A percentile compares a stretch with the other conserved stretches of the same genome.
phyloP scores from a whole-genome alignment of 92 coral and sea anemone genomes.

The Zoanthus sansibaricus region DNA sequence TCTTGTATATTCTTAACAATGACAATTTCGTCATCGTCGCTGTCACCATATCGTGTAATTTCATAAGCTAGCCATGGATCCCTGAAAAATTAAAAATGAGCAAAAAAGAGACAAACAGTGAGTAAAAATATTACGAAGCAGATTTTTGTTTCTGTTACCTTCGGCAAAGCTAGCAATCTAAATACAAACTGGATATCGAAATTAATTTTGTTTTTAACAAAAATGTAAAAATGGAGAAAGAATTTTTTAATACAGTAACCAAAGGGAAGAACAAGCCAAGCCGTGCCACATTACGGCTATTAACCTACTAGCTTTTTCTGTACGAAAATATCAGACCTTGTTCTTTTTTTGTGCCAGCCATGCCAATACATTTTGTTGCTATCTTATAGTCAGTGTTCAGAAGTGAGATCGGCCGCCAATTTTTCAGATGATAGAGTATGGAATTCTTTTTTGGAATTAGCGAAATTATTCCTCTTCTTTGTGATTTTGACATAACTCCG shows the following conservation, averaged over 20 bases:
- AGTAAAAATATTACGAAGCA: not conserved
- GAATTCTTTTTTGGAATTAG: too few species aligned
- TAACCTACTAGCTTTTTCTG: not conserved
- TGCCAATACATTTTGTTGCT: too few species aligned
- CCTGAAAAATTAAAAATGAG: not conserved
- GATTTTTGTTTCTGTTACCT: too few species aligned
- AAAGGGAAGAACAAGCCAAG: not conserved
- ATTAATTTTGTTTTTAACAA: not conserved
- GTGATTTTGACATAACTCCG: too few species aligned
- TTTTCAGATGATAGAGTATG: too few species aligned
- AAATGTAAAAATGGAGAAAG: not conserved
- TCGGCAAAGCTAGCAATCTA: not conserved
- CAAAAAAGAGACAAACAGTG: not conserved
- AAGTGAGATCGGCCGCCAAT: too few species aligned
- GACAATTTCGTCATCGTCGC: not conserved
- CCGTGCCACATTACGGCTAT: not conserved
- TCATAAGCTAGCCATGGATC: slow-evolving; percentile 1
- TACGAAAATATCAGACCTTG: not conserved
- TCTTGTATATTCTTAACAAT: not conserved
- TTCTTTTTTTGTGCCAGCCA: too few species aligned
- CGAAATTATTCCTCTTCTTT: too few species aligned
- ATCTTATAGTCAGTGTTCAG: too few species aligned
- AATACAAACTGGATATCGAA: not conserved
- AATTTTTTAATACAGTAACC: not conserved
- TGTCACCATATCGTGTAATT: not conserved